A percentile compares a stretch with the other conserved stretches of the same genome.
Evolutionary conservation across 2,797 vertebrate species (phyloP).

Genomic region (Microtus agrestis): DNA sequence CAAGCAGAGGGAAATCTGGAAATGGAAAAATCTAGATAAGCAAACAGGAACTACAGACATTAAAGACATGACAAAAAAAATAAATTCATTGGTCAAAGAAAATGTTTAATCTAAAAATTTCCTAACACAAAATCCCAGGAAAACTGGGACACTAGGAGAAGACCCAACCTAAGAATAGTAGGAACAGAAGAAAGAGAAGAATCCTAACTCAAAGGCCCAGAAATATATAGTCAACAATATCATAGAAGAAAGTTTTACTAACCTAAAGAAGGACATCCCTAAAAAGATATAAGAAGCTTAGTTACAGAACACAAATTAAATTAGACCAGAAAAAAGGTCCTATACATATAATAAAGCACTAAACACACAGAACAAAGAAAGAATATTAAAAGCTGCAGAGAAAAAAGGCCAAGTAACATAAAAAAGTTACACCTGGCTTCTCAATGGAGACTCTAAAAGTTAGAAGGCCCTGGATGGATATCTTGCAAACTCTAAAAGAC

Average conservation of each 20-base stretch:
- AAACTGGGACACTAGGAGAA: background rate
- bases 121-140: background rate
- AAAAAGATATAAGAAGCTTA: background rate
- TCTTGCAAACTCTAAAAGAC: background rate
- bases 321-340: background rate
- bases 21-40: background rate
- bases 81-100: background rate
- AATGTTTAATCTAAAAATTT: background rate
- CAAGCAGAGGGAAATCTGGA: background rate
- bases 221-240: background rate
- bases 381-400: background rate
- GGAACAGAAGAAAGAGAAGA: background rate
- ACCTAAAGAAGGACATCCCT: background rate
- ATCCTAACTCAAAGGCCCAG: background rate
- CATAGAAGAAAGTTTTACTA: background rate
- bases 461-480: background rate
- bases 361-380: background rate
- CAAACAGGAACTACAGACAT: background rate
- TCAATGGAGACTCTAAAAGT: background rate
- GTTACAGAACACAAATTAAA: background rate
- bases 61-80: background rate
- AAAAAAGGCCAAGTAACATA: background rate
- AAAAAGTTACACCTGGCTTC: background rate
- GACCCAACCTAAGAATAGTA: background rate
- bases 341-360: background rate